Base-by-base conservation (phyloP, 2,888 invertebrate genomes). In the Drosophila lacicola region DNA sequence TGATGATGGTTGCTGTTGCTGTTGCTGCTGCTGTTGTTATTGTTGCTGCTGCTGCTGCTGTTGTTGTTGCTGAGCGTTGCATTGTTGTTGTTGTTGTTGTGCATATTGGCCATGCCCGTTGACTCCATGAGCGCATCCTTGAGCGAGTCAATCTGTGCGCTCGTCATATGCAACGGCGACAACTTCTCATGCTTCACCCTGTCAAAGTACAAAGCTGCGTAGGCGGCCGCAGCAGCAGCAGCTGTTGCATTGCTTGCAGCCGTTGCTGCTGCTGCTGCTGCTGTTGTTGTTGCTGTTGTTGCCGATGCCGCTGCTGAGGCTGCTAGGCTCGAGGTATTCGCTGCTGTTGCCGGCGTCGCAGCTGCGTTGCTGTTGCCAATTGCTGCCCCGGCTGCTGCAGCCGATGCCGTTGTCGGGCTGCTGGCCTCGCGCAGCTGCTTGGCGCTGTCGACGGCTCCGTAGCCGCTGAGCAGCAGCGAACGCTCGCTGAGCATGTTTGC, bases 401-500 rank as follows among this genome's bases (percentile, higher is more conserved):
- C 46, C 13, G 63, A 46, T 11, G 61, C 63, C 13, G 47, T 74
- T 34, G 51, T 76, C 44, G 70, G 71, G 60, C 72, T 71, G 58
- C 65, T 72, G 53, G 82, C 89, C 70, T 92, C 90, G 78, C 91
- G 92, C 82, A 89, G 82, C 71, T 90, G 89, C 71, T 91, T 91
- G 65, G 78, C 84, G 72, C 84, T 91, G 57, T 92, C 91, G 68
- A 90, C 88, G 71, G 86, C 81, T 61, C 87, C 91, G 78, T 90
- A 91, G 72, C 90, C 90, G 84, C 90, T 91, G 65, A 92, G 81
- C 79, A 92, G 78, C 60, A 92, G 74, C 72, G 92, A 91, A 34
- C 91, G 91, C 89, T 92, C 92, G 74, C 92, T 92, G 68, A 92
- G 91, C 92, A 92, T 92, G 77, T 91, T 92, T 5, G 70, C 74